Percentiles rank a stretch among this genome's conserved stretches.
Evolutionary conservation across 2,113 vertebrate genomes (phyloP).

Genomic region (Polyodon spathula): DNA sequence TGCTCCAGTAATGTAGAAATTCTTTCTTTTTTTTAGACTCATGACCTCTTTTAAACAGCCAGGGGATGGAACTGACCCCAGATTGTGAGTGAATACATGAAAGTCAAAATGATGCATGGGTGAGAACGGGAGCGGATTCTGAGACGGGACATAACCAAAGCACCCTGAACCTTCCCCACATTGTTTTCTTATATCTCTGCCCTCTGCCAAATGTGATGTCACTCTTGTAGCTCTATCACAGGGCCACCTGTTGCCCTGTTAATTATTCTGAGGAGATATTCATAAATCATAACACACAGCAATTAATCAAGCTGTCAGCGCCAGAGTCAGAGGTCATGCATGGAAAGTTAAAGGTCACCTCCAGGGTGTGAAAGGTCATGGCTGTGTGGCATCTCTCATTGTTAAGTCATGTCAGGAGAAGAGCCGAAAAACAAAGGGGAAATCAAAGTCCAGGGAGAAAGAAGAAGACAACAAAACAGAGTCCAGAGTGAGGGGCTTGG

Average conservation of each 20-base stretch:
- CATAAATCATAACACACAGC: slow-evolving; percentile 99
- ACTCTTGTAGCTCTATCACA: slow-evolving; percentile 75
- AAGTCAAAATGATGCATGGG: slow-evolving; percentile 67
- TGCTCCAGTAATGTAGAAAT: no score
- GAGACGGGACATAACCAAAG: slow-evolving; percentile 52
- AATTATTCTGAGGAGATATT: slow-evolving; percentile 95
- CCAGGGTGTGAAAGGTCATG: slow-evolving; percentile 80
- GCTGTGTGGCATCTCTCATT: slow-evolving; percentile 88
- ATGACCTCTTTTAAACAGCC: slow-evolving; percentile 33
- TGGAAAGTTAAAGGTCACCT: slow-evolving; percentile 87
- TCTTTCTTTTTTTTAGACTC: no score
- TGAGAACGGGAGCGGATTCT: slow-evolving; percentile 43
- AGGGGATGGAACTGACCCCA: slow-evolving; percentile 33
- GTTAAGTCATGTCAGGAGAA: slow-evolving; percentile 80
- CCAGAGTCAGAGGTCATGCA: slow-evolving; percentile 77
- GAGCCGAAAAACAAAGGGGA: slow-evolving; percentile 83
- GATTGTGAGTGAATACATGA: slow-evolving; percentile 45
- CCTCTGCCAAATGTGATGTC: slow-evolving; percentile 60
- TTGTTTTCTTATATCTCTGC: slow-evolving; percentile 49
- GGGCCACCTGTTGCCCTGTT: slow-evolving; percentile 98
- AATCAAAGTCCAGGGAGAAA: slow-evolving; percentile 72
- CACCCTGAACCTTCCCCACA: slow-evolving; percentile 36
- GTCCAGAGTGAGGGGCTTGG: slow-evolving; percentile 55
- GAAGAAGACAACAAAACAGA: slow-evolving; percentile 49
- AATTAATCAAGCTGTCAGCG: slow-evolving; percentile 99